phyloP scores from a whole-genome alignment of 2,888 invertebrate genomes.

The Himalopsyche kuldschensis region DNA sequence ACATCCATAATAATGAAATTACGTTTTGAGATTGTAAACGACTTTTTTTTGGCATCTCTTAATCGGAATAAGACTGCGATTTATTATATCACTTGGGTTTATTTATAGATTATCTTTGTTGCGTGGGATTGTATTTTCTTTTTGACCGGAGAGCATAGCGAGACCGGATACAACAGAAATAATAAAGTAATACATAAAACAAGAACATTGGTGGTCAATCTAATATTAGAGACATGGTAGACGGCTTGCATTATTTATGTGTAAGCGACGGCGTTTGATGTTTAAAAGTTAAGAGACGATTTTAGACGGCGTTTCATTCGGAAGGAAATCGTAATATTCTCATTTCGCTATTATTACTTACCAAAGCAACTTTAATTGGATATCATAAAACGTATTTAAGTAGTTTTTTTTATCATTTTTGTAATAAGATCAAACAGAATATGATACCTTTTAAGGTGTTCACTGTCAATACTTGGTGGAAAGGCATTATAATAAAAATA shows the following conservation, averaged over 20 bases:
- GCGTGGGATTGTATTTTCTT: neutral
- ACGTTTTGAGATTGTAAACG: neutral
- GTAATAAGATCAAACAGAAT: no score
- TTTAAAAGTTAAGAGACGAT: neutral
- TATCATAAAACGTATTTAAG: no score
- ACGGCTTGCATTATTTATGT: neutral
- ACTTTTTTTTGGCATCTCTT: neutral
- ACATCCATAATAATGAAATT: neutral
- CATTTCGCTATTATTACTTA: no score
- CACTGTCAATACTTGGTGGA: no score
- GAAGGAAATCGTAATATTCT: no score
- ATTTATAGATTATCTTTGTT: neutral
- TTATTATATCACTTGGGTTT: neutral
- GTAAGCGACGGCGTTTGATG: neutral
- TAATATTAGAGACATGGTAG: neutral
- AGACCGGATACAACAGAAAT: neutral
- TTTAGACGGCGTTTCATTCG: no score
- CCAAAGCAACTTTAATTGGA: no score
- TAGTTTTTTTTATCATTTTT: no score
- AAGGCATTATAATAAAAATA: no score
- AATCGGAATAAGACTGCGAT: neutral
- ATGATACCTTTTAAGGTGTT: no score
- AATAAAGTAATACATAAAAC: neutral
- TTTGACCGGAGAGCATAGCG: neutral
- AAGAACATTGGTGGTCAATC: neutral